Conservation (phyloP, 2,888 invertebrate genomes). For the Machimus atricapillus region DNA sequence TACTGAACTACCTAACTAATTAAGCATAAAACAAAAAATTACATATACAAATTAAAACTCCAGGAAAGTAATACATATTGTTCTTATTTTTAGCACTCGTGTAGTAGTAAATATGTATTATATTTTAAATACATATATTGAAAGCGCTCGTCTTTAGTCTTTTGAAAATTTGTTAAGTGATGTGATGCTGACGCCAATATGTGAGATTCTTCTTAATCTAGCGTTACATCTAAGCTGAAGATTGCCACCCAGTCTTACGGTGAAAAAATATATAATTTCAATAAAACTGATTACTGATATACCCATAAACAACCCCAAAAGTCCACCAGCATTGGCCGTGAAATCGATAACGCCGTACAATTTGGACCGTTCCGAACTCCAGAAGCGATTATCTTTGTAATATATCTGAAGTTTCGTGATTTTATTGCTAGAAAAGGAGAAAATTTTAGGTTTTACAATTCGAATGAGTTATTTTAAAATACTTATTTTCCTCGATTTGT, state of each 20-base stretch:
- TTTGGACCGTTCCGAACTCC: conserved; percentile 69
- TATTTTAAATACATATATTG: too few species aligned
- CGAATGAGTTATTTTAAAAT: not conserved
- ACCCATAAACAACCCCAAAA: not conserved
- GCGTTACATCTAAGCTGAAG: not conserved
- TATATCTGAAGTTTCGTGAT: conserved; percentile 25
- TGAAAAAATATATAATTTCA: not conserved
- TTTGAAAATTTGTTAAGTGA: not conserved
- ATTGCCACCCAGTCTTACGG: not conserved
- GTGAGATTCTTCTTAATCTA: not conserved
- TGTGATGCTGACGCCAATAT: not conserved
- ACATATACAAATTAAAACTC: too few species aligned
- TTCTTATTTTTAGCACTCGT: too few species aligned
- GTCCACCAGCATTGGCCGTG: not conserved
- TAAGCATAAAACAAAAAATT: too few species aligned
- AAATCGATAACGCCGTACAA: conserved; percentile 62
- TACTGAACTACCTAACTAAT: too few species aligned
- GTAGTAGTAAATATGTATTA: too few species aligned
- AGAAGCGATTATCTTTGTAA: conserved; percentile 64
- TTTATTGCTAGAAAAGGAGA: not conserved
- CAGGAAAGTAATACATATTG: too few species aligned
- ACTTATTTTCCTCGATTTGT: not conserved
- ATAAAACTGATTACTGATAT: not conserved
- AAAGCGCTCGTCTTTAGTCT: not conserved
- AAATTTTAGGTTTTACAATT: not conserved